phyloP scores from a whole-genome alignment of 2,888 invertebrate species.

The Sericinus montela region DNA sequence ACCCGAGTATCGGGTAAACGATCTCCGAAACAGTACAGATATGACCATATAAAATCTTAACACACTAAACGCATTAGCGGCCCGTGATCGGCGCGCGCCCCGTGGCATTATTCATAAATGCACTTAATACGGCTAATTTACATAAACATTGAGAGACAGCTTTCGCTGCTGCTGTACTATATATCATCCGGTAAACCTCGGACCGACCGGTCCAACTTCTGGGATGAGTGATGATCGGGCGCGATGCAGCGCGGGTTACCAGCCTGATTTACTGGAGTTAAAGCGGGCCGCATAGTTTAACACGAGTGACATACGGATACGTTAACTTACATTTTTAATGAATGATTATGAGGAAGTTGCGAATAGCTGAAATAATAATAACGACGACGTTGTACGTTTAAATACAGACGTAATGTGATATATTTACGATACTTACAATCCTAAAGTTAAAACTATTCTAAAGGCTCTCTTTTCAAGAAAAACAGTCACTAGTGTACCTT shows the following conservation, averaged over 20 bases:
- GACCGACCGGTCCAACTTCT: slow-evolving; percentile 20
- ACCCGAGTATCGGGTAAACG: no score
- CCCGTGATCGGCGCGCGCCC: background rate
- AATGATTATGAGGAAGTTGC: no score
- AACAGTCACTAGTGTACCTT: no score
- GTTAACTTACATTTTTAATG: no score
- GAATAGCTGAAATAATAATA: no score
- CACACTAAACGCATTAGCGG: slow-evolving; percentile 18
- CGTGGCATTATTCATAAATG: slow-evolving; percentile 19
- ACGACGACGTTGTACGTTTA: no score
- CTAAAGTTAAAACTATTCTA: no score
- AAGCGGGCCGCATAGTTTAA: slow-evolving; percentile 41
- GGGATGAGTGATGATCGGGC: slow-evolving; percentile 47
- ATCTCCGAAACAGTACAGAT: no score
- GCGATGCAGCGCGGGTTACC: slow-evolving; percentile 33
- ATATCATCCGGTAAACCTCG: slow-evolving; percentile 27
- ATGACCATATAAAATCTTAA: background rate
- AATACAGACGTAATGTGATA: no score
- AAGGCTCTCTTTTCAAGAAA: no score
- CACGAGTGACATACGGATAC: slow-evolving; percentile 21
- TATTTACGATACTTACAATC: no score
- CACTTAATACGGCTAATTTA: slow-evolving; percentile 27
- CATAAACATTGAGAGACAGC: slow-evolving; percentile 31
- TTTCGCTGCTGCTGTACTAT: slow-evolving; percentile 26
- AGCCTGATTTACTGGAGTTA: slow-evolving; percentile 54